phyloP scores from a whole-genome alignment of 2,888 invertebrate genomes.

The Eudemis profundana region DNA sequence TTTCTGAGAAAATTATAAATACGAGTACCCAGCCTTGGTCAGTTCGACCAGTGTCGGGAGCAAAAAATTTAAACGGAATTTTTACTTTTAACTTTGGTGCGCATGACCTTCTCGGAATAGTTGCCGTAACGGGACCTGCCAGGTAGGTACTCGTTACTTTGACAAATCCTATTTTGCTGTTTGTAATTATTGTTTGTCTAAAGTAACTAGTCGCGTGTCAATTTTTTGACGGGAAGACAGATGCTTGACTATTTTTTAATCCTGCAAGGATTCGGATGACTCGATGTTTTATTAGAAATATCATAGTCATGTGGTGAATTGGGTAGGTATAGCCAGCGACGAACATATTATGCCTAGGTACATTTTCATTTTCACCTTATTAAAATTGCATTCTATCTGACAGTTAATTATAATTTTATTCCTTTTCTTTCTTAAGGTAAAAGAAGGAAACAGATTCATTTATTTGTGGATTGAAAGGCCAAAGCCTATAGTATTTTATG shows the following conservation, averaged over 20 bases:
- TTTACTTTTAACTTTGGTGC: conserved; percentile 68
- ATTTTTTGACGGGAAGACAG: neutral
- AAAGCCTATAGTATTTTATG: no score
- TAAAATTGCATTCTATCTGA: no score
- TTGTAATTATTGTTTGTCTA: conserved; percentile 29
- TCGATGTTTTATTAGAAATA: neutral
- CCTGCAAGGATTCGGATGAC: neutral
- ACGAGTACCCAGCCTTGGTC: conserved; percentile 54
- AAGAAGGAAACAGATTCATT: no score
- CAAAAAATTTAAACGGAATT: conserved; percentile 75
- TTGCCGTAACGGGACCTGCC: conserved; percentile 78
- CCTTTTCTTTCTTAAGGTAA: no score
- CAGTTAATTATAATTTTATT: no score
- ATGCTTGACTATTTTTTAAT: neutral
- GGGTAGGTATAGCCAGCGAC: no score
- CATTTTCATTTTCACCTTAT: no score
- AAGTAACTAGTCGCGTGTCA: neutral
- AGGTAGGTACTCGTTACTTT: conserved; percentile 73
- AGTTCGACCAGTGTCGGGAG: conserved; percentile 50
- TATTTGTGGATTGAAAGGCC: no score
- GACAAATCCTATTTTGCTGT: conserved; percentile 48
- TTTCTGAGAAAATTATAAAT: conserved; percentile 48
- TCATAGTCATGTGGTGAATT: no score
- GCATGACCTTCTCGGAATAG: conserved; percentile 82
- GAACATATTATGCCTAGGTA: no score